Conservation (phyloP, 2,888 invertebrate species). For the Tanaodytes sp. region DNA sequence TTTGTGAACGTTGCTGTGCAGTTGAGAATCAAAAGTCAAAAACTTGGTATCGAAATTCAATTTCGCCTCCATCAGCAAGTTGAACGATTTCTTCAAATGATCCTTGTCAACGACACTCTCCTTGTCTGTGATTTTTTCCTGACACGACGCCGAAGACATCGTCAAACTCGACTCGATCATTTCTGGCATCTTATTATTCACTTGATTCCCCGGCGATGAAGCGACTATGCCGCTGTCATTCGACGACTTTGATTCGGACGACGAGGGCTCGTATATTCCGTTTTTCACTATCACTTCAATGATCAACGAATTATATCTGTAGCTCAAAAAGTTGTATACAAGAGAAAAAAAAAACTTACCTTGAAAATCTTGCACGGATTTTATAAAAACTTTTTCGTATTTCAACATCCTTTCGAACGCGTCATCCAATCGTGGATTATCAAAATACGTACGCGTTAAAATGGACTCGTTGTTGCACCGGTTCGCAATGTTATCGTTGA, state of each 20-base stretch:
- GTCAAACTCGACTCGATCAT: too few species aligned
- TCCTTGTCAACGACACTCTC: not conserved
- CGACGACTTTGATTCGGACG: too few species aligned
- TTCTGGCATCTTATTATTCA: too few species aligned
- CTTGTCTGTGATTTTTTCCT: too few species aligned
- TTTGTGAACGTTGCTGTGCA: conserved; percentile 47
- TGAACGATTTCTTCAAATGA: conserved; percentile 58
- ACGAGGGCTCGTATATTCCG: too few species aligned
- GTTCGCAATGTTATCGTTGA: conserved; percentile 53
- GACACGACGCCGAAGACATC: too few species aligned
- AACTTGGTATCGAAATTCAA: conserved; percentile 66
- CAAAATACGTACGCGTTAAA: conserved; percentile 64
- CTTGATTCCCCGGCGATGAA: too few species aligned
- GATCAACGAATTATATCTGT: too few species aligned
- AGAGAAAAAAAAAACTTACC: conserved; percentile 59
- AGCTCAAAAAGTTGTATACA: too few species aligned
- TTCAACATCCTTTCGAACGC: conserved; percentile 61
- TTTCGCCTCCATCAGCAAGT: conserved; percentile 64
- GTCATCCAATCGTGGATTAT: conserved; percentile 62
- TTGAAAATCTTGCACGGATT: conserved; percentile 62
- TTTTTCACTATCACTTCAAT: too few species aligned
- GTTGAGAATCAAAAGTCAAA: conserved; percentile 61
- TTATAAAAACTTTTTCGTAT: conserved; percentile 59
- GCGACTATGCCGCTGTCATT: too few species aligned
- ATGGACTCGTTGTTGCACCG: conserved; percentile 61